A percentile compares a stretch with the other conserved stretches of the same genome.
These are phyloP conservation scores for Cotesia chilonis DNA, from an alignment of 1,140 invertebrate genomes.

Conservation along the genomic window DNA sequence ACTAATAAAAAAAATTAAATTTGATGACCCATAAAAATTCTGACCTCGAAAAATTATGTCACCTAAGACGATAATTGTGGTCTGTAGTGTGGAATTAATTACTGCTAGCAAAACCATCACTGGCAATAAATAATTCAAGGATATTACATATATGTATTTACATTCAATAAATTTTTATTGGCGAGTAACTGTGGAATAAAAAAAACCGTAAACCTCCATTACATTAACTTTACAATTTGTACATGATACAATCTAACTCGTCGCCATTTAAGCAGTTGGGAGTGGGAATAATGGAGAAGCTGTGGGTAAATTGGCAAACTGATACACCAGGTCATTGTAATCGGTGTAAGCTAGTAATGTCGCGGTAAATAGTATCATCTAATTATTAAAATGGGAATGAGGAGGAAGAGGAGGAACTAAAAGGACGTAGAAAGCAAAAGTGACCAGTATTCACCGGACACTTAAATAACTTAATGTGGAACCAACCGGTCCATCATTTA, in stretches of 20 bases:
- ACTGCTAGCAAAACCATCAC: no score
- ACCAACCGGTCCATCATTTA: conserved; percentile 9
- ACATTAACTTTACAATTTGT: conserved; percentile 19
- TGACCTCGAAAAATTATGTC: no score
- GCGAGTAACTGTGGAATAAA: neutral
- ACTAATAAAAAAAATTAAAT: neutral
- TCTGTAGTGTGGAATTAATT: no score
- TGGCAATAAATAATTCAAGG: no score
- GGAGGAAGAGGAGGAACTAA: neutral
- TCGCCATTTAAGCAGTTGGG: conserved; percentile 28
- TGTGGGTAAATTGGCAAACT: conserved; percentile 40
- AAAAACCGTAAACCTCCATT: conserved; percentile 21
- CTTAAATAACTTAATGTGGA: conserved; percentile 5
- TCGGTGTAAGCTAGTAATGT: conserved; percentile 26
- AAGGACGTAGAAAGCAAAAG: conserved; percentile 26
- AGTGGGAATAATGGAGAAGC: no score
- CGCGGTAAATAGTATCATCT: conserved; percentile 10
- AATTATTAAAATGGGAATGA: neutral
- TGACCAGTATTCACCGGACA: conserved; percentile 42
- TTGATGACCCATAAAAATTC: no score
- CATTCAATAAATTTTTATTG: no score
- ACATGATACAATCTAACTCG: conserved; percentile 37
- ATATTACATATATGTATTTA: no score
- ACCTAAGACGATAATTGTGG: no score
- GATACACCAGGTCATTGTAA: conserved; percentile 43